Percentiles rank a stretch among this genome's conserved stretches.
Conservation (phyloP, 2,797 vertebrate genomes). For the Limosa lapponica region DNA sequence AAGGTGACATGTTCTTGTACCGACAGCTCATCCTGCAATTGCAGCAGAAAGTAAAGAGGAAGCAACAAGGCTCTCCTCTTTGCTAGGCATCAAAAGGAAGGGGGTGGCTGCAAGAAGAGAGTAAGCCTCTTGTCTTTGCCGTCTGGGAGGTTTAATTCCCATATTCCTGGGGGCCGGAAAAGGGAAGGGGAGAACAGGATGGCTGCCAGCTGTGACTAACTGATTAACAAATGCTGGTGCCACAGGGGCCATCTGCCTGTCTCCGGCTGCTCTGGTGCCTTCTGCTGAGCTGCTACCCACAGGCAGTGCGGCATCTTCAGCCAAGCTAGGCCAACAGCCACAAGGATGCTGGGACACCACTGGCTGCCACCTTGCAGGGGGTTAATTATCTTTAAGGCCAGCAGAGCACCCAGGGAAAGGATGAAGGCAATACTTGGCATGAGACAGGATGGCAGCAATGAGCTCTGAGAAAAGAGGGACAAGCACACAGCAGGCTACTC, state of each 20-base stretch:
- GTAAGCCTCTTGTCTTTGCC: not conserved
- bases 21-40: accelerated
- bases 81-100: accelerated
- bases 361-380: not conserved
- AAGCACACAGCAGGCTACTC: not conserved
- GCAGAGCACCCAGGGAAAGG: not conserved
- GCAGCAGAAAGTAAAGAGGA: not conserved
- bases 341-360: not conserved
- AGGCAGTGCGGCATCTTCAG: not conserved
- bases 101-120: not conserved
- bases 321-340: not conserved
- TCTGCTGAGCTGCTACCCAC: not conserved
- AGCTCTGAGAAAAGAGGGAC: not conserved
- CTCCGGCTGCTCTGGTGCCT: not conserved
- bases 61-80: not conserved
- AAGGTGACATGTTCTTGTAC: not conserved
- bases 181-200: not conserved
- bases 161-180: not conserved
- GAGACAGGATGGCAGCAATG: not conserved
- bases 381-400: constrained; percentile 3
- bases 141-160: not conserved
- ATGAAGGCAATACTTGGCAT: not conserved
- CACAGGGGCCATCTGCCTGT: not conserved
- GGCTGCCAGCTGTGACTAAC: not conserved
- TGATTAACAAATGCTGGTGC: constrained; percentile 1